phyloP scores from a whole-genome alignment of 2,888 invertebrate genomes.

The Stenotaenia linearis region DNA sequence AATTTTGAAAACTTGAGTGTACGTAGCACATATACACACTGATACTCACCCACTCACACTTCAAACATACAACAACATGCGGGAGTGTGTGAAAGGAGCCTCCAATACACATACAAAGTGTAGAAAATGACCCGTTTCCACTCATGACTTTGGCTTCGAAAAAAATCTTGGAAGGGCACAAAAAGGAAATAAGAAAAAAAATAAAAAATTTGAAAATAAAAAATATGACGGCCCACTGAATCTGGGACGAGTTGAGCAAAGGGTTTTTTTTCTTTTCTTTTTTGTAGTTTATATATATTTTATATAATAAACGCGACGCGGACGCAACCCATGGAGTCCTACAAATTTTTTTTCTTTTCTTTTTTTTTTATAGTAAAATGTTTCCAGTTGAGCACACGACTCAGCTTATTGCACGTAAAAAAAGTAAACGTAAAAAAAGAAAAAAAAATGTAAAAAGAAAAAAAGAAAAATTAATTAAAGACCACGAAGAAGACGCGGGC shows the following conservation, averaged over 20 bases:
- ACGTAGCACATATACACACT: not conserved
- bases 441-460: not conserved
- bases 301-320: not conserved
- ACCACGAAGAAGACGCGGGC: conserved; percentile 13
- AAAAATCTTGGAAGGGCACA: not conserved
- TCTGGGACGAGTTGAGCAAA: conserved; percentile 10
- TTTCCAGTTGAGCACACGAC: conserved; percentile 14
- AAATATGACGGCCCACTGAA: conserved; percentile 1
- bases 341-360: not conserved
- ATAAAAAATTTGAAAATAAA: not conserved
- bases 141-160: conserved; percentile 21
- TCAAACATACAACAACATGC: conserved; percentile 12
- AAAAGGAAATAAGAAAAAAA: not conserved
- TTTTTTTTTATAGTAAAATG: not conserved
- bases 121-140: conserved; percentile 6
- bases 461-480: not conserved
- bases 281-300: not conserved
- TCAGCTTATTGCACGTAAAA: conserved; percentile 5
- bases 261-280: not conserved
- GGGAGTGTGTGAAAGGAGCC: not conserved
- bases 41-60: not conserved
- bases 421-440: not conserved
- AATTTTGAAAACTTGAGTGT: not conserved
- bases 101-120: not conserved
- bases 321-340: not conserved